These are phyloP conservation scores for Gymnocypris eckloni DNA, from an alignment of 2,797 vertebrate species.

Conservation along the genomic window DNA sequence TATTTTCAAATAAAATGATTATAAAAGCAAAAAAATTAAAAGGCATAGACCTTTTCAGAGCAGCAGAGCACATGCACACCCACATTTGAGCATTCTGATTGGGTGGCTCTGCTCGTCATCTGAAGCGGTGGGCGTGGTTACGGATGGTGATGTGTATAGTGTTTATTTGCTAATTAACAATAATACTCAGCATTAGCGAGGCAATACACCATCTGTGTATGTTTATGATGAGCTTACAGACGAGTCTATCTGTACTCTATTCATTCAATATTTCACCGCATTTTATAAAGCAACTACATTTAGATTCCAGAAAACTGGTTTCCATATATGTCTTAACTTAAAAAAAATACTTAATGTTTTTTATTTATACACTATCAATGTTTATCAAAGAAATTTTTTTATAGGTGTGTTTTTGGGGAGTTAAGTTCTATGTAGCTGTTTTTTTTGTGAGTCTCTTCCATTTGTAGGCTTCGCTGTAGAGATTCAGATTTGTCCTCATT, in stretches of 20 bases:
- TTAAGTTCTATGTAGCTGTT: constrained; percentile 60
- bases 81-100: constrained; percentile 2
- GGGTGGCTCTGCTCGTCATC: constrained; percentile 21
- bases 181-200: constrained; percentile 72
- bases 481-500: constrained; percentile 10
- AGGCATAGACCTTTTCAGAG: background rate
- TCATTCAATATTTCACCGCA: constrained; percentile 2
- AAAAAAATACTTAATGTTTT: constrained; percentile 65
- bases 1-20: constrained; percentile 81
- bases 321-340: constrained; percentile 62
- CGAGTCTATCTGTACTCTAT: constrained; percentile 42
- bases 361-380: constrained; percentile 70
- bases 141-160: constrained; percentile 66
- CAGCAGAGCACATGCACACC: constrained; percentile 35
- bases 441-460: constrained; percentile 51
- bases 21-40: constrained; percentile 64
- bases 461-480: constrained; percentile 24
- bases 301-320: constrained; percentile 53
- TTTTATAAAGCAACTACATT: constrained; percentile 49
- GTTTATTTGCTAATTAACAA: constrained; percentile 69
- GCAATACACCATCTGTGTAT: constrained; percentile 65
- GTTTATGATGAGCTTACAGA: constrained; percentile 34
- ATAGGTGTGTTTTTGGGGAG: constrained; percentile 69
- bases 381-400: constrained; percentile 67
- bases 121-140: background rate